Conservation (phyloP, 2,888 invertebrate species). For the Rambutsinella grinnellia region DNA sequence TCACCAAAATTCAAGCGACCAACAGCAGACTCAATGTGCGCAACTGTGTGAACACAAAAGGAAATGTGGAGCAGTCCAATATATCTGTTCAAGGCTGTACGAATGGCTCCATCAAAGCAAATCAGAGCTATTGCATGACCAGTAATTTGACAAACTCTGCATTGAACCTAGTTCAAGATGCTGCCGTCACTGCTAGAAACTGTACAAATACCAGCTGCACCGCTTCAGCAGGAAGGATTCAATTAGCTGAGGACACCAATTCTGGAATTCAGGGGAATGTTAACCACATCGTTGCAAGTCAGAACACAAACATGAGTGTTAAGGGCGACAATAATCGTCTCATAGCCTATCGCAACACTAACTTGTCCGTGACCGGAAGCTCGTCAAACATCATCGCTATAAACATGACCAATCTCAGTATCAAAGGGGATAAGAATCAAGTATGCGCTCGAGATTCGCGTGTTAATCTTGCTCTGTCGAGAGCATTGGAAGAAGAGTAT, state of each 20-base stretch:
- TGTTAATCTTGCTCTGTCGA: neutral
- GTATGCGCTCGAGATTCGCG: neutral
- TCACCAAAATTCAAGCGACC: no score
- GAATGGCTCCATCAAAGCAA: neutral
- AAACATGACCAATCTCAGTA: neutral
- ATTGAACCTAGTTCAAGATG: no score
- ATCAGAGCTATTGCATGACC: no score
- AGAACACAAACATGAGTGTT: neutral
- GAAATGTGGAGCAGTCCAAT: neutral
- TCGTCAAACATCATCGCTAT: neutral
- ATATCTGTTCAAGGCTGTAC: neutral
- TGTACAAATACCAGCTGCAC: neutral
- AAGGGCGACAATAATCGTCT: neutral
- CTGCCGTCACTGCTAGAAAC: neutral
- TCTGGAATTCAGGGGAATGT: neutral
- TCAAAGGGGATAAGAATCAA: neutral
- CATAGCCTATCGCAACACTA: neutral
- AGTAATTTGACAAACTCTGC: no score
- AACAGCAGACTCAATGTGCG: no score
- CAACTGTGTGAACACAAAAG: no score
- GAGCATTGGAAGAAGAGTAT: neutral
- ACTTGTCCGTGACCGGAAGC: conserved; percentile 2
- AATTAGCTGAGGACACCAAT: neutral
- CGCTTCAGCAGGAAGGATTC: neutral
- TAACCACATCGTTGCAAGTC: neutral